Base-by-base conservation (phyloP, 92 coral and sea anemone genomes). In the Scolanthus callimorphus region DNA sequence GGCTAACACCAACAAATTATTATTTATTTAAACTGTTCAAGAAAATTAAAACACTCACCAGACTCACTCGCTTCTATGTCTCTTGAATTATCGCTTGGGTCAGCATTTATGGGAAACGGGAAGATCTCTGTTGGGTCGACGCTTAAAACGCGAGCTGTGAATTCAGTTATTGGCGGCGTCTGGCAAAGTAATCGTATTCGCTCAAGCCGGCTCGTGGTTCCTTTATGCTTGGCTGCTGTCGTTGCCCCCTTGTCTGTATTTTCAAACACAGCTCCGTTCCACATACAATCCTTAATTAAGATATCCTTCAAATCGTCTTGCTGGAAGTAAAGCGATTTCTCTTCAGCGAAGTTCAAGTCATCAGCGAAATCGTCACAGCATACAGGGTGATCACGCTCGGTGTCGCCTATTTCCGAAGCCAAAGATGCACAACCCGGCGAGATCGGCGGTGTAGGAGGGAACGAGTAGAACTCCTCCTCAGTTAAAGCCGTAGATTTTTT, bases 221-320 rank as follows among this genome's bases (percentile, higher is more conserved):
- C 48, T 60, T 62, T 57, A 43, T 66, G 74, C 34, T 64, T 39
- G 38, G 56, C 51, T 60, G 75, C 79, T 46, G 30, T 49, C 11
- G 55, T 62, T 23, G 57, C 38, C 63, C 65, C 71, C 19, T 45
- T 73, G 47, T 71, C 81, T 17, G 66, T 29, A 21, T 63, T 83
- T 39, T 81, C 92, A 60, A 81, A 85, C 4, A 82, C 87, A 27
- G 78, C 83, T n/a, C 99, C 99, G 51, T 90, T 94, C 99, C 99
- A 94, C 99, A 94, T 94, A 64, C 99, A 94, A 69, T 94, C 99
- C 61, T 86, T 94, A 34, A 94, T 94, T 39, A 94, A 80, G 70
- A 94, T 94, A 68, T 86, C 91, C 51, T 84, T 89, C 49, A 94
- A 83, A 70, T 94, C 94, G 21, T 81, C 78, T 29, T 80, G 79